Evolutionary conservation across 1,140 invertebrate genomes (phyloP).

Genomic region (Brachionus koreanus): DNA sequence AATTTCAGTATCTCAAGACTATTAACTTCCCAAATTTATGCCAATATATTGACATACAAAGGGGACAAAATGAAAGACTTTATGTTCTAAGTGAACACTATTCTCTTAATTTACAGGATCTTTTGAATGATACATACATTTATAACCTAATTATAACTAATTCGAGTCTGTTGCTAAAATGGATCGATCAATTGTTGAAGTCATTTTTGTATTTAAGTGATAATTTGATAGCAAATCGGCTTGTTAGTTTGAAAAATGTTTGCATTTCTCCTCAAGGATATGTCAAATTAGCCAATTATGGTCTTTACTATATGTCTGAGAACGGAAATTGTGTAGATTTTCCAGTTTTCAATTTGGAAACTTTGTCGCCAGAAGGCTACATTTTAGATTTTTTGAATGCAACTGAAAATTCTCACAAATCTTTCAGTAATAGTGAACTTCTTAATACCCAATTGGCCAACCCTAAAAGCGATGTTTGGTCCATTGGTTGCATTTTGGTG

Average conservation of each 20-base stretch:
- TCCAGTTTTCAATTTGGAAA: constrained; percentile 73
- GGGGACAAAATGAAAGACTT: constrained; percentile 68
- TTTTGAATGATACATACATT: constrained; percentile 26
- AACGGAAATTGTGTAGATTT: constrained; percentile 77
- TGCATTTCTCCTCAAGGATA: constrained; percentile 53
- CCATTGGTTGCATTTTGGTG: constrained; percentile 77
- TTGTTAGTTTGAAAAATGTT: constrained; percentile 30
- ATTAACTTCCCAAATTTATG: constrained; percentile 76
- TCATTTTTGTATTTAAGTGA: constrained; percentile 39
- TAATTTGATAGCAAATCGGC: constrained; percentile 33
- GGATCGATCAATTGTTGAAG: constrained; percentile 35
- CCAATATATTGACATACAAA: constrained; percentile 80
- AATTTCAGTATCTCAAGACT: constrained; percentile 76
- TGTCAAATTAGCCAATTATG: constrained; percentile 85
- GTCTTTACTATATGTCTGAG: constrained; percentile 83
- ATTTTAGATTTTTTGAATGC: constrained; percentile 57
- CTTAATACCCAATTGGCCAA: constrained; percentile 48
- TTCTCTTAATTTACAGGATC: constrained; percentile 49
- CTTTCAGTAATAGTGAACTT: constrained; percentile 47
- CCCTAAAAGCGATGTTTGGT: constrained; percentile 81
- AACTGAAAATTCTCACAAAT: background rate
- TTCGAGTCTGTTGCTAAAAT: constrained; percentile 14
- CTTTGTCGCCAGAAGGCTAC: constrained; percentile 76
- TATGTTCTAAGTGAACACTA: constrained; percentile 82
- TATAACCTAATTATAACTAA: constrained; percentile 31